A percentile compares a stretch with the other conserved stretches of the same genome.
phyloP scores from a whole-genome alignment of 2,113 vertebrate species.

The Alligator mississippiensis region DNA sequence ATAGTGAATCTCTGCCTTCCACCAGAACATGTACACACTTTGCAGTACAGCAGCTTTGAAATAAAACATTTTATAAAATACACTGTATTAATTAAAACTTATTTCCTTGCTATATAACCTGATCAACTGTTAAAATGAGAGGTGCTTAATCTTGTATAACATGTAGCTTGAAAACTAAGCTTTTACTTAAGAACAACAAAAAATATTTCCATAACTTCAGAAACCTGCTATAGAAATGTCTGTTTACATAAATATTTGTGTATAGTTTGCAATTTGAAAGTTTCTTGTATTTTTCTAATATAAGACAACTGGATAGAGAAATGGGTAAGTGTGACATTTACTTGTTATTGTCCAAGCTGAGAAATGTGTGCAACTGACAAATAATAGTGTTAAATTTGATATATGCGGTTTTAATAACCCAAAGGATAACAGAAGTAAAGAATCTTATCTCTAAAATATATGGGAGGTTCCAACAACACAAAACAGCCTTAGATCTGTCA shows the following conservation, averaged over 20 bases:
- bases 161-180: not conserved
- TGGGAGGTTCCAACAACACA: not conserved
- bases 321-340: conserved; percentile 4
- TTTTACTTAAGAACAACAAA: conserved; percentile 29
- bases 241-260: conserved; percentile 49
- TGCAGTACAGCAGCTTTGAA: not conserved
- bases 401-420: conserved; percentile 10
- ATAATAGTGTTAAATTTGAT: conserved; percentile 29
- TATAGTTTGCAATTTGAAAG: conserved; percentile 28
- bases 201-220: conserved; percentile 59
- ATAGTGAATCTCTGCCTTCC: not conserved
- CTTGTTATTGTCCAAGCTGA: not conserved
- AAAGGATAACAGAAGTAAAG: not conserved
- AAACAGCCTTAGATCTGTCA: conserved; percentile 56
- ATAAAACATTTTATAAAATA: not conserved
- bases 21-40: not conserved
- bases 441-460: not conserved
- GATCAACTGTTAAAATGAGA: not conserved
- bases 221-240: conserved; percentile 3
- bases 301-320: not conserved
- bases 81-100: not conserved
- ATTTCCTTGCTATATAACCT: not conserved
- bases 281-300: not conserved
- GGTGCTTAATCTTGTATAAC: not conserved
- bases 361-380: conserved; percentile 7